Conservation (phyloP, 2,113 vertebrate genomes). For the Isichthys henryi region DNA sequence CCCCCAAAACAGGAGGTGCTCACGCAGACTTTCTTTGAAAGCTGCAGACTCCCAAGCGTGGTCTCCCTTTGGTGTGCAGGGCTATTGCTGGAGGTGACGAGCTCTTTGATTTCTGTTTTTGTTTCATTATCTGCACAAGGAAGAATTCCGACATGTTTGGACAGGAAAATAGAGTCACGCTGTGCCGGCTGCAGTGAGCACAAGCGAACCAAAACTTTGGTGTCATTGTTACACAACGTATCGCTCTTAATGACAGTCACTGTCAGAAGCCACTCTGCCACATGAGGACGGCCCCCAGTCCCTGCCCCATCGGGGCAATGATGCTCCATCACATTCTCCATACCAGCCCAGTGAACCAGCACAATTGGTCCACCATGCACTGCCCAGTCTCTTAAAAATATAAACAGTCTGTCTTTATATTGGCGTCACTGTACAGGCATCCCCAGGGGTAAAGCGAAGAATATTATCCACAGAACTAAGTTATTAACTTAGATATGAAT, state of each 20-base stretch:
- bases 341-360: not conserved
- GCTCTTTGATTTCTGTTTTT: constrained; percentile 24
- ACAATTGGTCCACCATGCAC: not conserved
- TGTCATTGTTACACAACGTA: not conserved
- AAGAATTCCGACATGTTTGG: constrained; percentile 18
- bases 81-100: not conserved
- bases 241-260: not conserved
- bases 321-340: not conserved
- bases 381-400: not conserved
- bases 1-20: not conserved
- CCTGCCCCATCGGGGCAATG: not conserved
- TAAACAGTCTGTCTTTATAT: not conserved
- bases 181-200: not conserved
- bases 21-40: not conserved
- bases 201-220: not conserved
- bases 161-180: constrained; percentile 11
- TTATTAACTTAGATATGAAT: not conserved
- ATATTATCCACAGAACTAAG: not conserved
- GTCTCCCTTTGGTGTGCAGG: no score
- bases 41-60: not conserved
- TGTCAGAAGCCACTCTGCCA: not conserved
- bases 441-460: not conserved
- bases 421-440: not conserved
- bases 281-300: not conserved
- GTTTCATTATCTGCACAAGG: constrained; percentile 23